Conservation (phyloP, 2,797 vertebrate genomes). For the Cirrhinus molitorella region DNA sequence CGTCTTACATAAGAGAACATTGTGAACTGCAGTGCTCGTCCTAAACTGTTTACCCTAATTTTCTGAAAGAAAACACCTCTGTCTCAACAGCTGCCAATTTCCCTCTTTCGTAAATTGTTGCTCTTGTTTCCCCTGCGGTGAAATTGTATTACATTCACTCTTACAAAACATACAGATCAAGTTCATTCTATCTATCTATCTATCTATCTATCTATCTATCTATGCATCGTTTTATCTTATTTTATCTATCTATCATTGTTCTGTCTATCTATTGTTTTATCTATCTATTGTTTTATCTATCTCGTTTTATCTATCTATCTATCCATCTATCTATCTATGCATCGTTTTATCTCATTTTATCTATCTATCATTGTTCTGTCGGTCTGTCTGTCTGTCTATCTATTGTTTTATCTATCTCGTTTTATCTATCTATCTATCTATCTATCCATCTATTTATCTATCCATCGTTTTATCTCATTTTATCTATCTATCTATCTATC, state of each 20-base stretch:
- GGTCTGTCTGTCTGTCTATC: too few relatives aligned
- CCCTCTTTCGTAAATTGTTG: neutral
- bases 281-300: too few relatives aligned
- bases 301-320: too few relatives aligned
- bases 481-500: neutral
- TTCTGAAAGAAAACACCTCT: constrained; percentile 3
- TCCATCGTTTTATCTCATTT: too few relatives aligned
- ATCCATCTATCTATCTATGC: too few relatives aligned
- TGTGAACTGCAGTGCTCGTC: neutral
- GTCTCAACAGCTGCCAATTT: constrained; percentile 8
- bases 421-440: neutral
- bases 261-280: neutral
- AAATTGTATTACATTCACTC: neutral
- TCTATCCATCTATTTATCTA: neutral
- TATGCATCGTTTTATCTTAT: neutral
- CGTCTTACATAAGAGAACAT: constrained; percentile 1
- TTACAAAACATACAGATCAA: neutral
- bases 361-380: neutral
- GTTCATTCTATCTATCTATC: neutral
- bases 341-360: too few relatives aligned
- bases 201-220: neutral
- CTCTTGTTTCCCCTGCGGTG: neutral
- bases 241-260: neutral
- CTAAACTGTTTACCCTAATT: neutral
- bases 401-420: too few relatives aligned